These are phyloP conservation scores for Gephyroberyx darwinii DNA, from an alignment of 2,797 vertebrate species.

Conservation along the genomic window DNA sequence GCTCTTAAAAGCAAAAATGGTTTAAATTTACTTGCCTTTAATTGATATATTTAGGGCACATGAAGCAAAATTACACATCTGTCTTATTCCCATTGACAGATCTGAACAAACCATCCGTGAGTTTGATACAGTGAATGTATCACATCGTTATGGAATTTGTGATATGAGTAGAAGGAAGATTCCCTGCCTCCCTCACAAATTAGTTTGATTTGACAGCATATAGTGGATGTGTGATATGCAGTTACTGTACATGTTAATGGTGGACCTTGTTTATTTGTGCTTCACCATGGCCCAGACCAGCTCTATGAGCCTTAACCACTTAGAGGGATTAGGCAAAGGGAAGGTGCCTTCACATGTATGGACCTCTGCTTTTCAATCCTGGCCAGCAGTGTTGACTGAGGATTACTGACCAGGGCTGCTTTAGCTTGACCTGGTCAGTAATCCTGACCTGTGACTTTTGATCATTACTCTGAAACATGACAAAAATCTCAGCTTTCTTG, in stretches of 20 bases:
- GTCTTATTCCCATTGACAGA: too few species aligned
- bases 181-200: too few species aligned
- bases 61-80: too few species aligned
- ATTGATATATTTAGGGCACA: too few species aligned
- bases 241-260: neutral
- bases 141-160: too few species aligned
- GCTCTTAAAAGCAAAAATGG: too few species aligned
- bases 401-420: neutral
- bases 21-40: too few species aligned
- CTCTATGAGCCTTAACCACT: conserved; percentile 39
- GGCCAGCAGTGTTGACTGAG: too few species aligned
- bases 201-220: neutral
- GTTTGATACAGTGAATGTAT: too few species aligned
- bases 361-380: conserved; percentile 3
- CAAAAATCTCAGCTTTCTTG: neutral
- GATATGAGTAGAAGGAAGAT: too few species aligned
- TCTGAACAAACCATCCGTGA: too few species aligned
- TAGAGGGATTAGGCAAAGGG: conserved; percentile 35
- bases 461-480: conserved; percentile 6
- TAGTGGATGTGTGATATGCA: neutral
- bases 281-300: conserved; percentile 3
- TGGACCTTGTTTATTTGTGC: neutral
- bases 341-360: conserved; percentile 36
- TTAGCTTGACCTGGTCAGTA: neutral
- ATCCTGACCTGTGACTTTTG: conserved; percentile 34